Conservation (phyloP, 2,113 vertebrate species). For the Eudorcas thomsonii region DNA sequence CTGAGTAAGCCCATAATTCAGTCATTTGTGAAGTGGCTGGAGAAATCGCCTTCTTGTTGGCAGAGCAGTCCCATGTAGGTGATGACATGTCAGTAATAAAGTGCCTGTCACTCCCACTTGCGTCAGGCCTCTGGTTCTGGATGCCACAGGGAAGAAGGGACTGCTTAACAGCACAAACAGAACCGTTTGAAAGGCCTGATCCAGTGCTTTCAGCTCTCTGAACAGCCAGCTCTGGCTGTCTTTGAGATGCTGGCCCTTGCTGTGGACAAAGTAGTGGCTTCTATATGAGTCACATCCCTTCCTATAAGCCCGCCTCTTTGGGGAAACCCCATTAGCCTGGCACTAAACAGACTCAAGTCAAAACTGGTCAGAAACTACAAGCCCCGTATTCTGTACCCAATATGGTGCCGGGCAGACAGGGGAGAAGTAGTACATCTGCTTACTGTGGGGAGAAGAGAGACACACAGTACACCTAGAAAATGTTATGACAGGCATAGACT, state of each 20-base stretch:
- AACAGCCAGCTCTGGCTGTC: not conserved
- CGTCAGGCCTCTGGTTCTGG: slow-evolving; percentile 25
- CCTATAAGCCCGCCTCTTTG: not conserved
- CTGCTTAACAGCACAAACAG: not conserved
- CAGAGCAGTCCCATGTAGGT: slow-evolving; percentile 15
- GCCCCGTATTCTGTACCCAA: not conserved
- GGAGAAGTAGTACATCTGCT: not conserved
- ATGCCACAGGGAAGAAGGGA: slow-evolving; percentile 15
- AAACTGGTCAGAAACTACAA: not conserved
- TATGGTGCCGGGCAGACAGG: not conserved
- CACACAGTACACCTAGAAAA: not conserved
- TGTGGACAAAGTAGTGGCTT: not conserved
- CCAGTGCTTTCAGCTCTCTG: not conserved
- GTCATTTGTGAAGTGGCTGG: slow-evolving; percentile 60
- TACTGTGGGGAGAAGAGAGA: not conserved
- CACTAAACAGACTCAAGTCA: not conserved
- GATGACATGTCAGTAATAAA: slow-evolving; percentile 62
- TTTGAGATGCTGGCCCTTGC: not conserved
- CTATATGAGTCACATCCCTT: not conserved
- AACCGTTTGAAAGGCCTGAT: not conserved
- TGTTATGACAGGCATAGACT: not conserved
- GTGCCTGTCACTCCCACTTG: slow-evolving; percentile 35
- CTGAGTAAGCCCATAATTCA: slow-evolving; percentile 53
- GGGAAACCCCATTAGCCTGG: not conserved
- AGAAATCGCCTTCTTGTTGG: slow-evolving; percentile 40